Percentiles rank a stretch among this genome's conserved stretches.
These are phyloP conservation scores for Pectinophora gossypiella DNA, from an alignment of 1,140 invertebrate genomes.

Conservation along the genomic window DNA sequence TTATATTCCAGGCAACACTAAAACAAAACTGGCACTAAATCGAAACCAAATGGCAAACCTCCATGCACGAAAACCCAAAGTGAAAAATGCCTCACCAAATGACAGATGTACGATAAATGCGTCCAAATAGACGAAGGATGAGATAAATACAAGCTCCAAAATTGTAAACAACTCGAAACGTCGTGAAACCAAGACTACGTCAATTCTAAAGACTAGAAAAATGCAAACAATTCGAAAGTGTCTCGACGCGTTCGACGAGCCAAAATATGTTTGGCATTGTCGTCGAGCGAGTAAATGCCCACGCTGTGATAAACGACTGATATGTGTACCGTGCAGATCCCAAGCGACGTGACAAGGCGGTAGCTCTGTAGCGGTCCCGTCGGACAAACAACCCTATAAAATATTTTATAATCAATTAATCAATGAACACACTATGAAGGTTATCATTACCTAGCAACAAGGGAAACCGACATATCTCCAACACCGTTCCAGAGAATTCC, in stretches of 20 bases:
- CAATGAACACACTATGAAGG: conserved; percentile 35
- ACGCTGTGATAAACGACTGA: conserved; percentile 13
- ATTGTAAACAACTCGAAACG: conserved; percentile 18
- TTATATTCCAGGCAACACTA: not conserved
- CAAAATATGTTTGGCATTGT: no score
- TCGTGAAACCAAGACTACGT: conserved; percentile 42
- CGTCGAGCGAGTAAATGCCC: conserved; percentile 29
- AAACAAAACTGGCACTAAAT: conserved; percentile 9
- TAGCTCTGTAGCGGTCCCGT: conserved; percentile 6
- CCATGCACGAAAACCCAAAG: conserved; percentile 20
- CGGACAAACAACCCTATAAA: conserved; percentile 4
- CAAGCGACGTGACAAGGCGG: conserved; percentile 10
- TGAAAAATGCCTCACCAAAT: conserved; percentile 11
- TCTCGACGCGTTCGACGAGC: no score
- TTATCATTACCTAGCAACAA: conserved; percentile 43
- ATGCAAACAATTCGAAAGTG: conserved; percentile 58
- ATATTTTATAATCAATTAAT: conserved; percentile 3
- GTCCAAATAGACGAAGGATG: conserved; percentile 12
- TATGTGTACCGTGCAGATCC: conserved; percentile 3
- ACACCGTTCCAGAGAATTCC: conserved; percentile 30
- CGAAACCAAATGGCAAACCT: conserved; percentile 15
- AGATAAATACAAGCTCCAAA: not conserved
- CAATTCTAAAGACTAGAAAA: conserved; percentile 68
- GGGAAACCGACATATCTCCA: conserved; percentile 20
- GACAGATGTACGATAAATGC: conserved; percentile 29